These are phyloP conservation scores for Hylia prasina DNA, from an alignment of 2,113 vertebrate species.

Conservation along the genomic window DNA sequence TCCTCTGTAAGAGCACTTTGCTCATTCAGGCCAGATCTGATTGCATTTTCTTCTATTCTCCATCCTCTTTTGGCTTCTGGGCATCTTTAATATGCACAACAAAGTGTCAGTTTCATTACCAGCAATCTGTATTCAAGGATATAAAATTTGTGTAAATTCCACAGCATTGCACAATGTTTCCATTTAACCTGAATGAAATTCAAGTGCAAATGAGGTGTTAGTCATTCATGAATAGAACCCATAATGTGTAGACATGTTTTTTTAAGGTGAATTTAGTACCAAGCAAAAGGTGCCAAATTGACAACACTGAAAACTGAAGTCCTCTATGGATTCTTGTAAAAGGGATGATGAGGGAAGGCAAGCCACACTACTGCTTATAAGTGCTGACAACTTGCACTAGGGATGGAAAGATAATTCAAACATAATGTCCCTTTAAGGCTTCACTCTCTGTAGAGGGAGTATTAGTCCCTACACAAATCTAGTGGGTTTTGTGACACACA, in stretches of 20 bases:
- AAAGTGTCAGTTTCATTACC: slow-evolving; percentile 61
- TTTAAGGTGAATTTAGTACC: slow-evolving; percentile 53
- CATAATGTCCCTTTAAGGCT: slow-evolving; percentile 33
- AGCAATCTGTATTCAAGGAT: slow-evolving; percentile 68
- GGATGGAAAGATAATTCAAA: slow-evolving; percentile 31
- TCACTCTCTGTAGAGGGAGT: slow-evolving; percentile 2
- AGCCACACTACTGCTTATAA: background rate
- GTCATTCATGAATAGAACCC: slow-evolving; percentile 56
- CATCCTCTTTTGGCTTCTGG: slow-evolving; percentile 39
- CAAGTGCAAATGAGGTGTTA: slow-evolving; percentile 70
- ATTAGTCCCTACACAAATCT: background rate
- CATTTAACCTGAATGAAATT: slow-evolving; percentile 70
- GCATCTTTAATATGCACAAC: slow-evolving; percentile 61
- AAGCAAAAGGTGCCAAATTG: slow-evolving; percentile 18
- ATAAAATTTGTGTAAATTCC: slow-evolving; percentile 68
- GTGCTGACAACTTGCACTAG: background rate
- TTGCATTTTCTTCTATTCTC: slow-evolving; percentile 1
- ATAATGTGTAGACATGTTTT: slow-evolving; percentile 48
- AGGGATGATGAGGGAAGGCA: background rate
- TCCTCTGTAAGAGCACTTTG: background rate
- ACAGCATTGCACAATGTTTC: slow-evolving; percentile 61
- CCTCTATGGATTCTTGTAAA: slow-evolving; percentile 3
- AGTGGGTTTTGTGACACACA: slow-evolving; percentile 3
- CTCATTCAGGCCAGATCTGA: slow-evolving; percentile 19
- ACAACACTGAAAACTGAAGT: slow-evolving; percentile 4